Evolutionary conservation across 2,113 vertebrate species (phyloP), one percentile per base, ranked within the genome.

Genomic region (Psammodynastes pulverulentus): DNA sequence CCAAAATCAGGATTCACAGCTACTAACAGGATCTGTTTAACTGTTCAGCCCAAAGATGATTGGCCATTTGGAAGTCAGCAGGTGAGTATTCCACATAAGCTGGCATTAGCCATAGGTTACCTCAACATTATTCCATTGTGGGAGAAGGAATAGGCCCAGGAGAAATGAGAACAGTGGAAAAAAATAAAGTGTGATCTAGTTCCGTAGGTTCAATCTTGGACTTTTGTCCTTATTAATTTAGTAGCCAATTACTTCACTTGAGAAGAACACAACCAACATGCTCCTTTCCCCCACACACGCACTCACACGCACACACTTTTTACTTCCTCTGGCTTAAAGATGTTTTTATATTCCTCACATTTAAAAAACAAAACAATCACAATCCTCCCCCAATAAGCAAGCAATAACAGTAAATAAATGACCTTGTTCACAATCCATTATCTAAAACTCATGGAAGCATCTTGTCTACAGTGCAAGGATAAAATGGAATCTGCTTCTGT

Each of bases 141-240:
- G 87, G 46, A 39, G 86, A 86, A 26, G 34, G 21, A 90, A 13
- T 39, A 39, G 9, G 26, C 10, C 24, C 24, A 24, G 21, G 10
- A 15, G 43, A 90, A 34, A 72, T 43, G 91, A 92, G 94, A 95
- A 84, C 0, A 84, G 72, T 88, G 91, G 19, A 4, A 90, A 93
- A 94, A n/a, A 9, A 90, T 94, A 34, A 67, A 12, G 10, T 72
- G n/a, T 72, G 62, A 34, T 7, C 62, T 72, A 34, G 13, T 34
- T 72, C 62, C 1, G 13, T 17, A 34, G 5, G 13, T 72, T 72
- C 62, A 34, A 12, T 6, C 62, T 72, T 34, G n/a, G 62, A 72
- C 2, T 34, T 72, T 39, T 19, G 67, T 34, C 62, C 62, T 5
- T n/a, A 67, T n/a, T 67, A 67, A 15, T 67, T n/a, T n/a, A 34